phyloP scores from a whole-genome alignment of 2,113 vertebrate genomes.

The Erythrocebus patas region DNA sequence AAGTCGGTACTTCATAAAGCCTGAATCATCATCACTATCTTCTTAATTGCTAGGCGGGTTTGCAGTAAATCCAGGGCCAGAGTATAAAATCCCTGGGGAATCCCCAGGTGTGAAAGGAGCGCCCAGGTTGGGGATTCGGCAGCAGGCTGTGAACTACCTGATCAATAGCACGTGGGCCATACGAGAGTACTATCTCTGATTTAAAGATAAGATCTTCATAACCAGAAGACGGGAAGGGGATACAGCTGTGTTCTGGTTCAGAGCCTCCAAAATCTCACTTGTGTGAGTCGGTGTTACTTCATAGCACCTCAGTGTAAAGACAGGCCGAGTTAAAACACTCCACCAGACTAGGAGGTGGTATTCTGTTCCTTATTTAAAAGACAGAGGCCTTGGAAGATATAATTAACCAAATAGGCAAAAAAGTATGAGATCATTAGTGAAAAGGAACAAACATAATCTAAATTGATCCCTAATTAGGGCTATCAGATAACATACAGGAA shows the following conservation, averaged over 20 bases:
- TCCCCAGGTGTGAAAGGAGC: background rate
- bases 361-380: slow-evolving; percentile 12
- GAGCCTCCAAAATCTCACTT: background rate
- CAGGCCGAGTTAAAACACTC: background rate
- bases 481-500: background rate
- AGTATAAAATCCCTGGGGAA: background rate
- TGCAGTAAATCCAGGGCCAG: slow-evolving; percentile 15
- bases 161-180: background rate
- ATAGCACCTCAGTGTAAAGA: background rate
- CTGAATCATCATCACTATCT: background rate
- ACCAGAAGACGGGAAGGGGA: background rate
- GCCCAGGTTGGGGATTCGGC: background rate
- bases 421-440: background rate
- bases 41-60: background rate
- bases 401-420: background rate
- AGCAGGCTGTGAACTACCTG: background rate
- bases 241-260: background rate
- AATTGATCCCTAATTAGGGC: background rate
- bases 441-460: background rate
- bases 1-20: slow-evolving; percentile 43
- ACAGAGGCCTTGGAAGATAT: background rate
- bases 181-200: background rate
- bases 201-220: background rate
- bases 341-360: background rate
- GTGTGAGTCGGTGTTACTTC: background rate